Evolutionary conservation across 2,888 invertebrate species (phyloP).

Genomic region (Eupithecia insigniata): DNA sequence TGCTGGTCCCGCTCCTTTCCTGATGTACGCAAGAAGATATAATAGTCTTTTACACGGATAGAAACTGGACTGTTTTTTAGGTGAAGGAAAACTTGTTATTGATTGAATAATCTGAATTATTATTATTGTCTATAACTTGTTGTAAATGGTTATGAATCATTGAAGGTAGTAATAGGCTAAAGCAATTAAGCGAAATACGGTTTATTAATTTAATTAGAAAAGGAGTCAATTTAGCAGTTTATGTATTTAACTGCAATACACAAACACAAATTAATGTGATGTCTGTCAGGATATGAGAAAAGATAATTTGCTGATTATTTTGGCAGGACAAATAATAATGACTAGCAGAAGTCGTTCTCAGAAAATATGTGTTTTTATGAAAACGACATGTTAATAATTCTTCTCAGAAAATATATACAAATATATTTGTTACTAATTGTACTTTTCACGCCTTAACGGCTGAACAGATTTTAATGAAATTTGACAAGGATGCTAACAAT

Average conservation of each 20-base stretch:
- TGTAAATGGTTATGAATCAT: constrained; percentile 12
- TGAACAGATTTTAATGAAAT: too few species aligned
- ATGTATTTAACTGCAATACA: neutral
- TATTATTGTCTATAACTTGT: constrained; percentile 17
- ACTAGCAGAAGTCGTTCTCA: neutral
- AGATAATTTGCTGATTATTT: neutral
- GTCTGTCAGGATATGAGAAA: neutral
- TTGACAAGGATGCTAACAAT: too few species aligned
- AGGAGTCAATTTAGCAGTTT: neutral
- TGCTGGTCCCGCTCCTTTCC: constrained; percentile 55
- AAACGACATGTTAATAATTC: neutral
- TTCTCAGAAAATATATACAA: neutral
- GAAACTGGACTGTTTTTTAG: constrained; percentile 25
- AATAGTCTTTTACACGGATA: constrained; percentile 46
- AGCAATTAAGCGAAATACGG: neutral
- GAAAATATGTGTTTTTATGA: neutral
- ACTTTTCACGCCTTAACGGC: too few species aligned
- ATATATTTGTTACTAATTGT: too few species aligned
- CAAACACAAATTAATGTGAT: neutral
- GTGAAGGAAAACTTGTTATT: constrained; percentile 30
- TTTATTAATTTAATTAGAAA: neutral
- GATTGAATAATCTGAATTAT: constrained; percentile 18
- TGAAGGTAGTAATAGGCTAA: constrained; percentile 1
- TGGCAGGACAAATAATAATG: neutral
- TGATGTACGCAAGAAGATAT: constrained; percentile 35